Base-by-base conservation (phyloP, 2,888 invertebrate species). In the Eilema griseolum region DNA sequence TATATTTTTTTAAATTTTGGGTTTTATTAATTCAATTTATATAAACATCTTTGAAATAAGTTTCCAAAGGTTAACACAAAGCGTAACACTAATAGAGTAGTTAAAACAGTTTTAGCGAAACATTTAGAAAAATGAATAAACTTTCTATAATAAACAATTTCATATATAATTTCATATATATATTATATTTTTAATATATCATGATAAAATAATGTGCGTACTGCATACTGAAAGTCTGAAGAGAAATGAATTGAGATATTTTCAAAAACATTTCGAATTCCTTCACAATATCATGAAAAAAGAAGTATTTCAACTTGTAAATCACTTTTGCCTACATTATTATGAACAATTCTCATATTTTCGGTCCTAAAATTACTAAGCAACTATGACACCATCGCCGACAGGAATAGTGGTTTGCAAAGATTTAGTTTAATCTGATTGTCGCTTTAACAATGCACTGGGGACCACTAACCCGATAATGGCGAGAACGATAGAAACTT, bases 391-490 rank as follows among this genome's bases (percentile, higher is more conserved):
- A 80, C 61, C 64, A 81, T 83, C 82, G 76, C 80, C 71, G 84
- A 80, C 80, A 82, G 75, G 81, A 86, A 86, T 88, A 87, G 88
- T 85, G 86, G 86, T 86, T 84, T 87, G 88, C 87, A 88, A 89
- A 90, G 89, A 89, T 89, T 88, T 89, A 89, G 87, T 89, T 86
- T 90, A 89, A 91, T 91, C 90, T 88, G 90, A 91, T 91, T 87
- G 88, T 82, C 81, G 84, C 80, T 85, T 73, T 85, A 86, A 91
- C 90, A 90, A 89, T 90, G 86, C 92, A 84, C 87, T 75, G 72
- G 90, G 87, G 89, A 88, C 81, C 79, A 81, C 77, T 80, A 76
- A 67, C 72, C 69, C 74, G 71, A 69, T 76, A 75, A 79, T 76
- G 69, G 68, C 70, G 65, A 71, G 69, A 70, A 67, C 66, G 71